These are phyloP conservation scores for Hemichromis elongatus DNA, from an alignment of 2,113 vertebrate species.

Conservation along the genomic window DNA sequence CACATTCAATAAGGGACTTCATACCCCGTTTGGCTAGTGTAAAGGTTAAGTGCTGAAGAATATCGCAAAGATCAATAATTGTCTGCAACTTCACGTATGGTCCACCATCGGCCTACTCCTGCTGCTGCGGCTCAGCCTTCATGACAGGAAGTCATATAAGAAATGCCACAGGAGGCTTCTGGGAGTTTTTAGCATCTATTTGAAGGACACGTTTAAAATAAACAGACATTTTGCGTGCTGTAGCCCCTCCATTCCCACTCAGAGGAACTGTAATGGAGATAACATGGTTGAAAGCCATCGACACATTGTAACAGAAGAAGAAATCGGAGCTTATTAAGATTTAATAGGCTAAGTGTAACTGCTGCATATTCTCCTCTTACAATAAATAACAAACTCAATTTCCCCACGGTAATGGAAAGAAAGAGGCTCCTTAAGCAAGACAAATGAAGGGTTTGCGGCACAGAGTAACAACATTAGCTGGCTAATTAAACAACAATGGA, in stretches of 20 bases:
- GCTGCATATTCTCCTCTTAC: constrained; percentile 56
- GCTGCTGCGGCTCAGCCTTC: constrained; percentile 14
- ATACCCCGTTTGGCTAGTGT: constrained; percentile 75
- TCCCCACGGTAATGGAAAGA: constrained; percentile 58
- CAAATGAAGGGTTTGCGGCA: constrained; percentile 76
- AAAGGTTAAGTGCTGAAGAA: constrained; percentile 82
- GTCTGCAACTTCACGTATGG: constrained; percentile 74
- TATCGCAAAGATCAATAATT: constrained; percentile 76
- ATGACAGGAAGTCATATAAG: constrained; percentile 48
- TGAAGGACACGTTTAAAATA: constrained; percentile 46
- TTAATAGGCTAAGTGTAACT: constrained; percentile 60
- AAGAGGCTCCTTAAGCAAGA: constrained; percentile 76
- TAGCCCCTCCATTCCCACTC: neutral
- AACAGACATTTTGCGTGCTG: constrained; percentile 6
- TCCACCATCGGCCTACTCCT: constrained; percentile 27
- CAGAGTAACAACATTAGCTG: constrained; percentile 78
- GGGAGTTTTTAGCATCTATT: constrained; percentile 6
- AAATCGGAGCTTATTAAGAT: constrained; percentile 68
- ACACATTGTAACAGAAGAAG: constrained; percentile 23
- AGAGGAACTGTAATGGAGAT: neutral
- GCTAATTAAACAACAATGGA: constrained; percentile 79
- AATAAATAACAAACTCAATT: constrained; percentile 76
- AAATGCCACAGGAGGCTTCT: constrained; percentile 51
- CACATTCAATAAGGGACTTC: constrained; percentile 81
- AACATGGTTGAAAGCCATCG: constrained; percentile 23